phyloP scores from a whole-genome alignment of 2,797 vertebrate species.

The Lacerta agilis region DNA sequence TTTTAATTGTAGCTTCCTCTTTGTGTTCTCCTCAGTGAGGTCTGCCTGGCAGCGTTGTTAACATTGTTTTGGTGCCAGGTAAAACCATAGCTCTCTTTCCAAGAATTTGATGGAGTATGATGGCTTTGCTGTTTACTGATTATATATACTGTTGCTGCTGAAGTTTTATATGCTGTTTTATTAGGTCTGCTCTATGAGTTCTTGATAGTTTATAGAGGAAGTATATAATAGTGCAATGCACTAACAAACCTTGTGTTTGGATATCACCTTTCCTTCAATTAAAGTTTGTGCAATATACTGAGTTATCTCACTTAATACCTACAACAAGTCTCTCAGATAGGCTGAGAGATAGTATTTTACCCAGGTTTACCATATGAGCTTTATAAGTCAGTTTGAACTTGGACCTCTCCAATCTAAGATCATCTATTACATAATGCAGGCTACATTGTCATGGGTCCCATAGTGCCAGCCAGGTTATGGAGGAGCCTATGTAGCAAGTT shows the following conservation, averaged over 20 bases:
- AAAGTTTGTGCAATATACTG: background rate
- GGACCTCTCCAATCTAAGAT: background rate
- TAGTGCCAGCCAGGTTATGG: too few relatives aligned
- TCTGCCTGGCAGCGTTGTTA: too few relatives aligned
- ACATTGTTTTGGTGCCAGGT: too few relatives aligned
- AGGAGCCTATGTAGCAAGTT: too few relatives aligned
- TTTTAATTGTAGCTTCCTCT: too few relatives aligned
- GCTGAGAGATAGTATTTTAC: background rate
- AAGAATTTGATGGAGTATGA: too few relatives aligned
- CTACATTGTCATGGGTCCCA: too few relatives aligned
- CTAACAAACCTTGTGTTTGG: background rate
- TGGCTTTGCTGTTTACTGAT: too few relatives aligned
- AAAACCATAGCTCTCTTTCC: too few relatives aligned
- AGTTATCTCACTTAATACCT: background rate
- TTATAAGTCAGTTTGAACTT: background rate
- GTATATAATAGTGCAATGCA: background rate
- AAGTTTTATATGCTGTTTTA: too few relatives aligned
- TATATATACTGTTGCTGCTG: too few relatives aligned
- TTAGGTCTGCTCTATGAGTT: background rate
- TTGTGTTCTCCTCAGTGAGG: too few relatives aligned
- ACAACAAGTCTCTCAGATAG: background rate
- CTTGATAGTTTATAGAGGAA: background rate
- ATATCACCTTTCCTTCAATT: background rate
- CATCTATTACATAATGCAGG: background rate
- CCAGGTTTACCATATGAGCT: background rate